Evolutionary conservation across 2,888 invertebrate species (phyloP).

Genomic region (Serrognathus titanus): DNA sequence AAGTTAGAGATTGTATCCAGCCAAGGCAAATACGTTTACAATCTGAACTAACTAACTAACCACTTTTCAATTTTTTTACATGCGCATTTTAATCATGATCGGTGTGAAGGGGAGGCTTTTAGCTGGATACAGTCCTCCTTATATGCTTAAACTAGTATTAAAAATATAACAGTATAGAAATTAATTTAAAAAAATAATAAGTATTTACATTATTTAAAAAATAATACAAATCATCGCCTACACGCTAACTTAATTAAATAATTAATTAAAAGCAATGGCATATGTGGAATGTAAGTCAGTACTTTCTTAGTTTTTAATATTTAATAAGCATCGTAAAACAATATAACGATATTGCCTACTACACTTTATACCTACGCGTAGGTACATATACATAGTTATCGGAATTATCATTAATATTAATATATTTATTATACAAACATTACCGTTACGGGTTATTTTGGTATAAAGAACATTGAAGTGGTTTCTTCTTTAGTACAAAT

Average conservation of each 20-base stretch:
- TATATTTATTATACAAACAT: slow-evolving; percentile 16
- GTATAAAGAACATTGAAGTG: slow-evolving; percentile 7
- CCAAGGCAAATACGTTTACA: too few relatives aligned
- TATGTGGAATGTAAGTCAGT: slow-evolving; percentile 33
- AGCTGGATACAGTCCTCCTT: too few relatives aligned
- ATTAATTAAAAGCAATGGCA: slow-evolving; percentile 24
- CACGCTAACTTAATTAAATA: neutral
- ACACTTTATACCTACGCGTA: slow-evolving; percentile 36
- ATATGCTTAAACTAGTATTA: slow-evolving; percentile 4
- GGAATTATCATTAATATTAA: slow-evolving; percentile 7
- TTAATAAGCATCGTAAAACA: slow-evolving; percentile 30
- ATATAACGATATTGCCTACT: slow-evolving; percentile 41
- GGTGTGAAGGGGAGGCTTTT: too few relatives aligned
- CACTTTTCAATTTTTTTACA: too few relatives aligned
- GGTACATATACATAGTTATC: slow-evolving; percentile 22
- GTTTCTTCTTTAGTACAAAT: slow-evolving; percentile 5
- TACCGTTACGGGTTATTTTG: slow-evolving; percentile 5
- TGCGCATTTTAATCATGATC: too few relatives aligned
- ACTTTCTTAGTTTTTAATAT: slow-evolving; percentile 29
- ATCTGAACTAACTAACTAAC: too few relatives aligned
- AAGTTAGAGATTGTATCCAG: neutral
- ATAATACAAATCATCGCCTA: slow-evolving; percentile 6
- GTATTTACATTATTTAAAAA: slow-evolving; percentile 9
- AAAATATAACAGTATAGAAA: slow-evolving; percentile 16
- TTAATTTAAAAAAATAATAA: slow-evolving; percentile 13